Base-by-base conservation (phyloP, 1,140 invertebrate genomes). In the Notospermus geniculatus region DNA sequence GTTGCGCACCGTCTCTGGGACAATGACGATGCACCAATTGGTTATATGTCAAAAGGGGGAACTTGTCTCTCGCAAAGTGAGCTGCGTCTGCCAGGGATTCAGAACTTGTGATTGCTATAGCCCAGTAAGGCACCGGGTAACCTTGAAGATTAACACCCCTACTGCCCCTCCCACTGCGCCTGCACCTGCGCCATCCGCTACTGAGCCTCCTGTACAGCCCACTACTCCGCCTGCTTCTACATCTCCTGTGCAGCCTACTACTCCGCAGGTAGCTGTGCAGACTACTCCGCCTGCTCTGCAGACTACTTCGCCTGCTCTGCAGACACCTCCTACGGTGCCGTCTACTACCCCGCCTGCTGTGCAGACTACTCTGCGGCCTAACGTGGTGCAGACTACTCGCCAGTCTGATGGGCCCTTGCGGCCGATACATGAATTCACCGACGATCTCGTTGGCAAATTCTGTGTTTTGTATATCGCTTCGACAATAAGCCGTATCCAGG, bases 1-100 rank as follows among this genome's bases (percentile, higher is more conserved):
- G 13, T 32, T 66, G n/a, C 59, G 56, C 46, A 17, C 64, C 4
- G 29, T 69, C 54, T 30, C 53, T 32, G 59, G 59, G 2, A 64
- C 67, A 1, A 64, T 69, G 65, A 53, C 32, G 29, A n/a, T 69
- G 0, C 67, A 66, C 41, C 67, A 69, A 56, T 19, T 66, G 17
- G 27, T 62, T 45, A 28, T 59, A 27, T 29, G 4, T 17, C 28
- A 7, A 22, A 22, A 43, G n/a, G 32, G 46, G 28, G 22, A 39
- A 17, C 46, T 66, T 4, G 15, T 17, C 13, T 68, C 52, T 36
- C 56, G 63, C 29, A 54, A 62, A 22, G 30, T 66, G 11, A 68
- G 63, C 29, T 65, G 64, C 54, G 36, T 25, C 9, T 66, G 61
- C 29, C 2, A 22, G 11, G 19, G 39, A n/a, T n/a, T n/a, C n/a